These are phyloP conservation scores for Atherinosoma microstoma DNA, from an alignment of 2,797 vertebrate genomes.

Conservation along the genomic window DNA sequence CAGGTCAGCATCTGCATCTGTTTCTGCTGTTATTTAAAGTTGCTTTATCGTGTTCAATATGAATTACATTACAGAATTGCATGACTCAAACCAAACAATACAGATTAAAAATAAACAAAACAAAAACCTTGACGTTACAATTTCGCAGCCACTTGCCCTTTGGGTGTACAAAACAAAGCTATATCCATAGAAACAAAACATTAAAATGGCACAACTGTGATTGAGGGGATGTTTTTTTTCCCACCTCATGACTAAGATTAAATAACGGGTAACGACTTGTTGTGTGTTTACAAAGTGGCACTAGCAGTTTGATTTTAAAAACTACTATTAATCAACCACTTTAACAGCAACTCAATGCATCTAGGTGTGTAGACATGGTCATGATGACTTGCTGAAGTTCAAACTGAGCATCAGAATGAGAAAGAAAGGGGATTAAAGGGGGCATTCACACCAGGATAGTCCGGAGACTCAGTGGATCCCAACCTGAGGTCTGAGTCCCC, in stretches of 20 bases:
- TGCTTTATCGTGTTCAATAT: not conserved
- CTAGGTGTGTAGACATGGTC: too few species aligned
- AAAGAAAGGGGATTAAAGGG: too few species aligned
- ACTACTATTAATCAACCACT: too few species aligned
- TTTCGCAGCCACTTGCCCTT: not conserved
- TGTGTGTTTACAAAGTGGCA: not conserved
- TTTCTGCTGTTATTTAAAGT: not conserved
- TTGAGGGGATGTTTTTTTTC: not conserved
- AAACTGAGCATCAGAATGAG: too few species aligned
- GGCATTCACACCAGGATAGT: too few species aligned
- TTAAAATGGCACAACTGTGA: not conserved
- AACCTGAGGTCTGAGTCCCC: too few species aligned
- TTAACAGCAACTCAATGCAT: too few species aligned
- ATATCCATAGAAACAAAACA: not conserved
- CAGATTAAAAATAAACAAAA: not conserved
- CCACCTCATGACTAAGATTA: not conserved
- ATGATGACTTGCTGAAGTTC: too few species aligned
- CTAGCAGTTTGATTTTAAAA: too few species aligned
- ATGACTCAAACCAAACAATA: not conserved
- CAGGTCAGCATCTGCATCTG: not conserved
- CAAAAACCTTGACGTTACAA: not conserved
- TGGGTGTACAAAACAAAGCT: not conserved
- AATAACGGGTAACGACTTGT: not conserved
- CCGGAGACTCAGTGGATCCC: too few species aligned
- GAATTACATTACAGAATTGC: not conserved